Conservation (phyloP, 2,888 invertebrate species). For the Nemurella pictetii region DNA sequence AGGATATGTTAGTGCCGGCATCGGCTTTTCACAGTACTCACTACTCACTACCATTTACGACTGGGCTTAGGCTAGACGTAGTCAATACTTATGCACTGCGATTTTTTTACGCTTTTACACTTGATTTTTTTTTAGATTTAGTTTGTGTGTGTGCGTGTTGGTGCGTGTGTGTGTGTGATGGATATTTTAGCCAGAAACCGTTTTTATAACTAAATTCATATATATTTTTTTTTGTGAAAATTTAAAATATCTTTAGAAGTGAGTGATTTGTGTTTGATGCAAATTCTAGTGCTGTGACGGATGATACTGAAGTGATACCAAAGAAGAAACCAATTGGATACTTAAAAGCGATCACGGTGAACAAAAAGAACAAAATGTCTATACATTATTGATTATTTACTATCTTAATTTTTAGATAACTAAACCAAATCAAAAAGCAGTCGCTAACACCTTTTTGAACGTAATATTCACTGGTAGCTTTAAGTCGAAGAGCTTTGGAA, state of each 20-base stretch:
- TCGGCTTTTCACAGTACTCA: not conserved
- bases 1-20: not conserved
- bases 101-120: not conserved
- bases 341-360: not conserved
- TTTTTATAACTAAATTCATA: no score
- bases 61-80: not conserved
- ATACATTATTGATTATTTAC: not conserved
- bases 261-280: not conserved
- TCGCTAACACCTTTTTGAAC: not conserved
- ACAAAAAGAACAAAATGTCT: not conserved
- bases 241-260: not conserved
- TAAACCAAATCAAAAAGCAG: not conserved
- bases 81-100: not conserved
- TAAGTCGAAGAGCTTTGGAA: constrained; percentile 24
- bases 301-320: not conserved
- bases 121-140: not conserved
- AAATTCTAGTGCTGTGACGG: not conserved
- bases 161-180: not conserved
- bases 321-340: constrained; percentile 5
- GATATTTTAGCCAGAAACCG: not conserved
- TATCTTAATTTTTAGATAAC: not conserved
- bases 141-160: not conserved
- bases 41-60: not conserved
- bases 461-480: not conserved
- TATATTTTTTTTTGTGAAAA: no score